These are phyloP conservation scores for Pinctada fucata DNA, from an alignment of 2,888 invertebrate species.

Conservation along the genomic window DNA sequence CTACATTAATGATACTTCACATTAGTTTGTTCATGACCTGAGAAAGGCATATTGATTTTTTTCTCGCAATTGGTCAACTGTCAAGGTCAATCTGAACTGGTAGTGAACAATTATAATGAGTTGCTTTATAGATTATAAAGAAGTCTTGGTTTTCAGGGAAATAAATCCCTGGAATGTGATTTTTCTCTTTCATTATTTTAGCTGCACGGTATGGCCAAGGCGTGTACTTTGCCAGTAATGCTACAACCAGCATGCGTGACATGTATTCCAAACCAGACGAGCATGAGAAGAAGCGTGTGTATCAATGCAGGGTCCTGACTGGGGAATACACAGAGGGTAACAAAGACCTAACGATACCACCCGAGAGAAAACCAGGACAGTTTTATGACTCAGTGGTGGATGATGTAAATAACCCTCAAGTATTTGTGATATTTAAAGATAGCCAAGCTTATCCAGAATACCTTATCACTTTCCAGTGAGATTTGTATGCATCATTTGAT, in stretches of 20 bases:
- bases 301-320: neutral
- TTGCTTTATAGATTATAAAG: no score
- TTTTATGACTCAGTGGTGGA: constrained; percentile 16
- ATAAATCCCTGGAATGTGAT: no score
- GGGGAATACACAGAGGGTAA: neutral
- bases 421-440: constrained; percentile 12
- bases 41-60: no score
- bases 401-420: neutral
- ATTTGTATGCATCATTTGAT: neutral
- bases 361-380: neutral
- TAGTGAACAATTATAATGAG: no score
- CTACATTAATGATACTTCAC: no score
- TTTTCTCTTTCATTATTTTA: neutral
- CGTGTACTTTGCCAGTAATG: neutral
- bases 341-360: neutral
- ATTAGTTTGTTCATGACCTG: no score
- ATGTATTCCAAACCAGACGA: neutral
- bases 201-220: neutral
- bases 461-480: constrained; percentile 5
- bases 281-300: neutral
- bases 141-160: no score
- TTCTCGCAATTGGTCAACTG: no score
- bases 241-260: neutral
- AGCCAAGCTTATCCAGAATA: constrained; percentile 20
- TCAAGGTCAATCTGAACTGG: no score